These are phyloP conservation scores for Chaetoderma sp. DNA, from an alignment of 2,888 invertebrate species.

Conservation along the genomic window DNA sequence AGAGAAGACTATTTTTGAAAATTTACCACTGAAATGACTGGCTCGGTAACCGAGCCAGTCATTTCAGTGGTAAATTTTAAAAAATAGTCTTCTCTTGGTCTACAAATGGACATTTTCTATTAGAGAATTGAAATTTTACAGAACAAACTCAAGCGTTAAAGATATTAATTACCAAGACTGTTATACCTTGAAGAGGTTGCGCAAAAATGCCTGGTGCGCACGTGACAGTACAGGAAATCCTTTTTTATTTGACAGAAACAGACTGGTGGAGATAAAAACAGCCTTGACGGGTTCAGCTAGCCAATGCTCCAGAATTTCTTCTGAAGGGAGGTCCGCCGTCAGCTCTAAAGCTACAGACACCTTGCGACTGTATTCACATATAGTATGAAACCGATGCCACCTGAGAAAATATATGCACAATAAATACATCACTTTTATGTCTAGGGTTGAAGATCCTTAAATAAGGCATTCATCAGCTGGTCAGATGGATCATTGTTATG, in stretches of 20 bases:
- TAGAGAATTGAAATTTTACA: no score
- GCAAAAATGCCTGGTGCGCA: conserved; percentile 79
- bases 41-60: no score
- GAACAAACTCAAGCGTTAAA: no score
- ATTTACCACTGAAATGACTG: no score
- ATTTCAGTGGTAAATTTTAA: no score
- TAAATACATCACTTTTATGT: background rate
- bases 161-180: no score
- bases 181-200: conserved; percentile 71
- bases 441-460: no score
- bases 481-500: no score
- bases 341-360: conserved; percentile 84
- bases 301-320: conserved; percentile 81
- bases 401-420: conserved; percentile 58
- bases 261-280: conserved; percentile 81
- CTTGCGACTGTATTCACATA: conserved; percentile 70
- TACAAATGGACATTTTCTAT: no score
- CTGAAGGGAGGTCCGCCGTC: conserved; percentile 81
- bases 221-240: conserved; percentile 86
- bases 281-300: conserved; percentile 93
- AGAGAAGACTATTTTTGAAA: no score
- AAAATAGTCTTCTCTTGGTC: no score
- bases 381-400: conserved; percentile 73
- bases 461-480: no score
- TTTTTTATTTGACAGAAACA: conserved; percentile 90